Base-by-base conservation (phyloP, 2,113 vertebrate genomes). In the Pleuronectes platessa region DNA sequence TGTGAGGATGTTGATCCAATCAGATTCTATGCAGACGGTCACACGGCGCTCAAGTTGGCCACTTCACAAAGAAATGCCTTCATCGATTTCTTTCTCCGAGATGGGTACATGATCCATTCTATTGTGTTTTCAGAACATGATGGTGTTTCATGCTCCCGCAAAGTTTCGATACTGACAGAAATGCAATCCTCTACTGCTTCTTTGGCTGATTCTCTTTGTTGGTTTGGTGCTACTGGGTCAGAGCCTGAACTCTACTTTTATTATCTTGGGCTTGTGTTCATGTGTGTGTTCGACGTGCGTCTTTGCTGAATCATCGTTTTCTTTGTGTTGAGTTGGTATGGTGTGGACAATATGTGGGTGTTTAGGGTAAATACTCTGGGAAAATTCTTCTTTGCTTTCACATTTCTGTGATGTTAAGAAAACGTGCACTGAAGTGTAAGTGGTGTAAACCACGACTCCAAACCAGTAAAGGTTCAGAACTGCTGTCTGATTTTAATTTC, bases 401-500 rank as follows among this genome's bases (percentile, higher is more conserved):
- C 74, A 90, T 76, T 87, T 94, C 92, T 95, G 92, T 94, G 88
- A 94, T 93, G 93, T 93, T 95, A 90, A 92, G 89, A 93, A 92
- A 94, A 94, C 78, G 75, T 97, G 96, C 96, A 97, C 96, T 98
- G 96, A 96, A 94, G 90, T 93, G 87, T 94, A 93, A 94, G 92
- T 71, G 67, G 79, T 85, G 87, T 85, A n/a, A 92, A 93, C 93
- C 69, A 89, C 93, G 91, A 92, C 94, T 92, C 86, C 93, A 92
- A 91, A 90, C 93, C 91, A 90, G 82, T 76, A 76, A 88, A 93
- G 91, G 93, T 91, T 90, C 89, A 95, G 93, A 95, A 96, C 96
- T 97, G 95, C 95, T 97, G 97, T 96, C 90, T 79, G 73, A 90
- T 94, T 96, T 96, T 94, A 95, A 95, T 95, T 93, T 95, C 90